Conservation (phyloP, 1,140 invertebrate genomes). For the Babylonia areolata region DNA sequence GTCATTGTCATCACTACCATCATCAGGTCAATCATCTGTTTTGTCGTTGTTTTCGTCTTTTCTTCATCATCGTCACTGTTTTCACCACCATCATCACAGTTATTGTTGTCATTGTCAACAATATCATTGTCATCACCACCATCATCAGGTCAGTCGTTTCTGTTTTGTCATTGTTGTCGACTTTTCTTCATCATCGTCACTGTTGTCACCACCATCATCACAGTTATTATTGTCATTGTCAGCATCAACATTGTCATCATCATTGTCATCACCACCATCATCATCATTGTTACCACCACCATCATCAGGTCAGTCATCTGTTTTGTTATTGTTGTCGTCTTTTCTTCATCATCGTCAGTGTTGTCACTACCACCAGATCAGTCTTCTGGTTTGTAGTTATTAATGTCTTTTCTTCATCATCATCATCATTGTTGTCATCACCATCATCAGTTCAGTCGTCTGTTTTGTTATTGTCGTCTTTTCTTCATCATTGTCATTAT, state of each 20-base stretch:
- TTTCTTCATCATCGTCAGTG: no score
- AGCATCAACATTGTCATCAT: no score
- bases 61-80: no score
- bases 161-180: neutral
- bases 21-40: no score
- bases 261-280: slow-evolving; percentile 34
- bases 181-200: neutral
- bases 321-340: neutral
- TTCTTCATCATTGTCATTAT: no score
- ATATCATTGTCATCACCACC: no score
- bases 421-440: no score
- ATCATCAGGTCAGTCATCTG: slow-evolving; percentile 13
- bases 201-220: slow-evolving; percentile 24
- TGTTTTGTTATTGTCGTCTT: neutral
- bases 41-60: no score
- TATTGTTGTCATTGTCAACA: neutral
- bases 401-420: no score
- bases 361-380: no score
- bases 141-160: neutral
- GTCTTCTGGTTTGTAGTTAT: no score
- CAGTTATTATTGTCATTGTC: slow-evolving; percentile 8
- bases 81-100: neutral
- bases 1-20: neutral
- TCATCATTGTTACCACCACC: slow-evolving; percentile 14
- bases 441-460: neutral